Base-by-base conservation (phyloP, 2,888 invertebrate species). In the Myopa tessellatipennis region DNA sequence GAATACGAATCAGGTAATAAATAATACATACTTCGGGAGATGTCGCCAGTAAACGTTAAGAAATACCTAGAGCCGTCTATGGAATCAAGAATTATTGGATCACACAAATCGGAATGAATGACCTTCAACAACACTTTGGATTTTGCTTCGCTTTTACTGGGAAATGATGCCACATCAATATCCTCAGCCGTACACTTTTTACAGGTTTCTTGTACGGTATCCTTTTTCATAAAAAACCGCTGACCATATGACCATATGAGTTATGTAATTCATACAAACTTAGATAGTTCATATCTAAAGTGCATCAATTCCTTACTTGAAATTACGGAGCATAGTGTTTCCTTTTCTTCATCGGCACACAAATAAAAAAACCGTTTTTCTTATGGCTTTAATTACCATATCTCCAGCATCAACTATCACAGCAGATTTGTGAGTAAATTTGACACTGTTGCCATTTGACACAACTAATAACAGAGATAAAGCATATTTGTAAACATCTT, bases 401-500 rank as follows among this genome's bases (percentile, higher is more conserved):
- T 61, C 14, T 61, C 61, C 61, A 26, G 61, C 26, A 61, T 61
- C 61, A 61, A 61, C 61, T 4, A 61, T 61, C 18, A 61, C 61
- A 61, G 61, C 61, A 61, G 61, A 61, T 61, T 61, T 61, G 10
- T 61, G 61, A 8, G 1, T 61, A 26, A 61, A 61, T n/a, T 12
- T 61, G 4, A 61, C 26, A 61, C 26, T 61, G n/a, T 61, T 14
- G 10, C 61, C 61, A 61, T 61, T 61, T 8, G 10, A 61, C 61
- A n/a, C 61, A 61, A 3, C 61, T 14, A 61, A 7, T 61, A 61
- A 61, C 7, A 61, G 61, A 61, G 10, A 61, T 61, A 61, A 61
- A 61, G 26, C 26, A 61, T 7, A 61, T 61, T n/a, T 26, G 26
- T 26, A 26, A 26, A 26, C 26, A 26, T 26, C 26, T 26, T 26